A percentile compares a stretch with the other conserved stretches of the same genome.
phyloP scores from a whole-genome alignment of 30 jellyfish, hydroid and myxozoan genomes.

The Mastigias papua region DNA sequence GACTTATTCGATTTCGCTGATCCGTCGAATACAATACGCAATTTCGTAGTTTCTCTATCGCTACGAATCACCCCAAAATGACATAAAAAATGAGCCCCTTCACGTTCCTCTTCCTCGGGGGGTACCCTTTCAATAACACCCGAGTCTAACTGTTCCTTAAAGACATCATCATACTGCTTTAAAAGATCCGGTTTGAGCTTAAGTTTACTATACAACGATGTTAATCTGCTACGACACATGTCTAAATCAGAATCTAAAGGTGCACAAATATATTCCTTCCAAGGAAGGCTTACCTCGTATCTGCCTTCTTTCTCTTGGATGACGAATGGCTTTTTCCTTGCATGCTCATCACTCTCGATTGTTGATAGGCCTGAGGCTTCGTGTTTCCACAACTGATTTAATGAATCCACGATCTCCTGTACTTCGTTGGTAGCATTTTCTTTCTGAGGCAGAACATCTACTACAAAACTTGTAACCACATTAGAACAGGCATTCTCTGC shows the following conservation, averaged over 20 bases:
- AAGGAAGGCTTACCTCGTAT: constrained; percentile 1
- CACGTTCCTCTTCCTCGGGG: too few species aligned
- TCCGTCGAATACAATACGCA: too few species aligned
- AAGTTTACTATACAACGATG: not conserved
- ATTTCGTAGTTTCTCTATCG: too few species aligned
- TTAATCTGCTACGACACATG: not conserved
- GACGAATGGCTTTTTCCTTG: not conserved
- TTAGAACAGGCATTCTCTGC: not conserved
- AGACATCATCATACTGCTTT: too few species aligned
- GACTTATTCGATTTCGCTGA: too few species aligned
- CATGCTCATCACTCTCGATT: not conserved
- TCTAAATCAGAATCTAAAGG: not conserved
- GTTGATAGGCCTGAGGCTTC: not conserved
- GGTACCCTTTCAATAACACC: too few species aligned
- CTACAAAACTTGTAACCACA: not conserved
- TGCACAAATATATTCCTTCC: not conserved
- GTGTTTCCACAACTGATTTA: not conserved
- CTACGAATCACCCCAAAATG: too few species aligned
- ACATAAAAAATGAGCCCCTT: too few species aligned
- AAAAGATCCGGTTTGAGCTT: too few species aligned
- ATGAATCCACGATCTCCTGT: not conserved
- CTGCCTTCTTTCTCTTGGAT: not conserved
- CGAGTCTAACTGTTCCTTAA: too few species aligned
- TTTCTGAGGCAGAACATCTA: not conserved
- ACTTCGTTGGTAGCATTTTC: not conserved